A percentile compares a stretch with the other conserved stretches of the same genome.
These are phyloP conservation scores for Dicaeum eximium DNA, from an alignment of 2,113 vertebrate genomes.

Conservation along the genomic window DNA sequence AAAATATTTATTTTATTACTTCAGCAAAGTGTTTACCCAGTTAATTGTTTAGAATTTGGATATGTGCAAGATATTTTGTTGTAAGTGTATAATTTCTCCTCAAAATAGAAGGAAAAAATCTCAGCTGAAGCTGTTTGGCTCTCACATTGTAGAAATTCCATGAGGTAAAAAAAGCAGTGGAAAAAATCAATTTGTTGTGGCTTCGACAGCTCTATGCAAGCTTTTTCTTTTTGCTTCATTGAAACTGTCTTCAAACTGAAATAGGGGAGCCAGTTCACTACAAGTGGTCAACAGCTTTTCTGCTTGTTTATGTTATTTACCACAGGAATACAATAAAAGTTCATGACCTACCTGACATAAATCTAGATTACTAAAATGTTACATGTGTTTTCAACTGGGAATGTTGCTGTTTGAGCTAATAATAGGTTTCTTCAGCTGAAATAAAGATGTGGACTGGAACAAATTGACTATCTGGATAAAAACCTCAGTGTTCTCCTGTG, in stretches of 20 bases:
- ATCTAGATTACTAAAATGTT: conserved; percentile 51
- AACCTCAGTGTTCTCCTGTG: not conserved
- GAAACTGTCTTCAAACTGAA: conserved; percentile 36
- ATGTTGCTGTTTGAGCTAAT: conserved; percentile 22
- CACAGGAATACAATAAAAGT: conserved; percentile 42
- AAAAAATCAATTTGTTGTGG: conserved; percentile 59
- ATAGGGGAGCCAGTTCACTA: conserved; percentile 34
- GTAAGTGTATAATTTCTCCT: not conserved
- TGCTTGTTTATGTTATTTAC: conserved; percentile 52
- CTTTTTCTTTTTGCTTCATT: conserved; percentile 38
- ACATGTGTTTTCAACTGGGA: conserved; percentile 37
- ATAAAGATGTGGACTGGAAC: conserved; percentile 36
- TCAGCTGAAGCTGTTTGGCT: not conserved
- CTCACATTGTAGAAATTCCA: not conserved
- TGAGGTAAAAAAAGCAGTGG: conserved; percentile 22
- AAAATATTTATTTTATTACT: not conserved
- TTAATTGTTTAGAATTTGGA: not conserved
- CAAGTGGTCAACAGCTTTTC: conserved; percentile 49
- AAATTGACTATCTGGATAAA: not conserved
- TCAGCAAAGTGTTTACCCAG: not conserved
- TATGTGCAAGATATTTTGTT: not conserved
- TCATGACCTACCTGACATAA: conserved; percentile 57
- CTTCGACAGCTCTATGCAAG: conserved; percentile 20
- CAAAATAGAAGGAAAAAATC: not conserved
- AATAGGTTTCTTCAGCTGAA: conserved; percentile 40